These are phyloP conservation scores for Apostichopus japonicus DNA, from an alignment of 35 echinoderm and acorn worm species.

Conservation along the genomic window DNA sequence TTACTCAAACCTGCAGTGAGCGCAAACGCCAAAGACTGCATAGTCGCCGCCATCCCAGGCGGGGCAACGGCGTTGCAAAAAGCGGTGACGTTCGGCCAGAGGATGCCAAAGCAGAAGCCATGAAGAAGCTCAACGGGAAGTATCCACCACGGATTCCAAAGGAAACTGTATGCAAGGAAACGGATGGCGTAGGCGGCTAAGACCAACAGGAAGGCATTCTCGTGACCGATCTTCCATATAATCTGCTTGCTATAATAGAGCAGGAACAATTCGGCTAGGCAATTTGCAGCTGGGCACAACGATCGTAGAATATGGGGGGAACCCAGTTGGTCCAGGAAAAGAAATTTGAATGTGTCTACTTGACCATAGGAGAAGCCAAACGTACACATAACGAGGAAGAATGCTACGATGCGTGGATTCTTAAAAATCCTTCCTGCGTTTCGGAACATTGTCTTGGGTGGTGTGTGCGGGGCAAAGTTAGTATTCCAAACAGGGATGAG, in stretches of 20 bases:
- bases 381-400: conserved; percentile 56
- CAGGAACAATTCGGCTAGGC: conserved; percentile 70
- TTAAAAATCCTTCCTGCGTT: conserved; percentile 47
- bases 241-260: conserved; percentile 79
- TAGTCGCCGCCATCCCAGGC: conserved; percentile 62
- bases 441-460: conserved; percentile 54
- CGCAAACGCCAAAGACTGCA: conserved; percentile 70
- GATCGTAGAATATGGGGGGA: conserved; percentile 64
- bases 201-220: conserved; percentile 60
- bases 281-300: conserved; percentile 60
- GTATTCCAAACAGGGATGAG: conserved; percentile 63
- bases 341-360: conserved; percentile 65
- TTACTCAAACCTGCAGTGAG: conserved; percentile 67
- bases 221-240: conserved; percentile 69
- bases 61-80: conserved; percentile 71
- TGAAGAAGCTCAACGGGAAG: conserved; percentile 74
- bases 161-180: conserved; percentile 72
- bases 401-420: conserved; percentile 60
- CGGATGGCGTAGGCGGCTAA: conserved; percentile 60
- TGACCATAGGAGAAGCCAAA: conserved; percentile 71
- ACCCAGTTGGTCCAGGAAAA: conserved; percentile 66
- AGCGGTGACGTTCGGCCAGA: conserved; percentile 72
- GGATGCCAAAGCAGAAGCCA: conserved; percentile 74
- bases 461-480: conserved; percentile 58
- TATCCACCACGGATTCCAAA: conserved; percentile 72